Evolutionary conservation across 2,888 invertebrate genomes (phyloP), one percentile per base, ranked within the genome.

Genomic region (Peribatodes rhomboidaria): DNA sequence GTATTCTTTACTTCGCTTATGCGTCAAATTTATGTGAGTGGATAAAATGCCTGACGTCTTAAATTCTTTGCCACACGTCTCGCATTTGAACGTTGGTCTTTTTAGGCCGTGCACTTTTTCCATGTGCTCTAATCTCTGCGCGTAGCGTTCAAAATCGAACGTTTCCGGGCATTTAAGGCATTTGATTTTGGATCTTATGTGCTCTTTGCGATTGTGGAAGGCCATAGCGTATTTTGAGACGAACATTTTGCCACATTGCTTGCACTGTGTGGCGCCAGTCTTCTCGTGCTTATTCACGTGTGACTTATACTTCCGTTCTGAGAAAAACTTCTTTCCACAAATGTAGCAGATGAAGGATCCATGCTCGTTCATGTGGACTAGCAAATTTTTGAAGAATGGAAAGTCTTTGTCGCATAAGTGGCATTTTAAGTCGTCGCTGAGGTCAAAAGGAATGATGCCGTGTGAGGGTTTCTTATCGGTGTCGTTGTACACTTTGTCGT

Each of bases 331-430:
- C n/a, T 50, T 50, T 0, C 50, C 50, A 9, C 50, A 50, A 1
- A 50, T 50, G 13, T 37, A 50, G 2, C 50, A 50, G 8, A 50
- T n/a, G n/a, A 50, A 50, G 7, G 50, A 37, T 1, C 50, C 50
- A 8, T 50, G 50, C 8, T 50, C 50, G 18, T 50, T 50, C 50
- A 50, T 50, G 31, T 50, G 50, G 0, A 50, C 50, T 7, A 50
- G 13, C n/a, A 50, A 35, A n/a, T 50, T 50, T 20, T 50, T 50
- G 20, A 50, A 50, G 13, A n/a, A 50, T 1, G 50, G 50, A 10
- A 50, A 50, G 1, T 37, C 13, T 37, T 50, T 50, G 0, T 35
- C 20, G 20, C 50, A 50, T 1, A 50, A 16, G 18, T 50, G 50
- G 11, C 50, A 50, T 35, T 50, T 35, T 1, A 49, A 10, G 9